Evolutionary conservation across 2,888 invertebrate genomes (phyloP).

Genomic region (Anaspis maculata): DNA sequence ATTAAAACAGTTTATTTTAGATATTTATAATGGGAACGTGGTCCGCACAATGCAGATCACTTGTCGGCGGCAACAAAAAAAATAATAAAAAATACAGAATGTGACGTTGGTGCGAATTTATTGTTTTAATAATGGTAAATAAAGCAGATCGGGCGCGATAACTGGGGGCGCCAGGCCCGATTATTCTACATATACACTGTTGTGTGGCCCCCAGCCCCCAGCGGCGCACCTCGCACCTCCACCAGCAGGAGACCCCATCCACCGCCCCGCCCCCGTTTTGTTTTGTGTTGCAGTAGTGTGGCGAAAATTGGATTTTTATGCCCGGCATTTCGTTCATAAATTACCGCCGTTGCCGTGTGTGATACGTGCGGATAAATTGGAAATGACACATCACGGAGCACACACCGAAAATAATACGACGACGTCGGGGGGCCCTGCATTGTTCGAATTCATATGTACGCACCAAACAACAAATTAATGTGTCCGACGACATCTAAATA

Average conservation of each 20-base stretch:
- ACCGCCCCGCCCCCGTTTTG: constrained; percentile 5
- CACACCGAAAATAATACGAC: constrained; percentile 24
- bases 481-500: constrained; percentile 24
- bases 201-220: constrained; percentile 3
- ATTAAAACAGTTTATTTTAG: constrained; percentile 47
- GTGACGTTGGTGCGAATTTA: constrained; percentile 43
- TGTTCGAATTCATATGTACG: no score
- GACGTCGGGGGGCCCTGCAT: no score
- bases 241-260: no score
- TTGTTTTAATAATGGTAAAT: constrained; percentile 46
- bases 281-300: constrained; percentile 32
- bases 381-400: no score
- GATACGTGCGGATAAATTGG: constrained; percentile 30
- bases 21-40: constrained; percentile 43
- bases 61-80: constrained; percentile 36
- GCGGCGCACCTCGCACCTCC: background rate
- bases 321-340: constrained; percentile 38
- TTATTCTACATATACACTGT: constrained; percentile 29
- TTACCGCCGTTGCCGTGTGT: constrained; percentile 26
- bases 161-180: constrained; percentile 25
- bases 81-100: constrained; percentile 43
- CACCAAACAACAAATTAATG: constrained; percentile 26
- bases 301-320: constrained; percentile 42
- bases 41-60: constrained; percentile 44
- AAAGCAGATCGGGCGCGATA: constrained; percentile 40